Evolutionary conservation across 2,888 invertebrate genomes (phyloP).

Genomic region (Cryptophagus acutangulus): DNA sequence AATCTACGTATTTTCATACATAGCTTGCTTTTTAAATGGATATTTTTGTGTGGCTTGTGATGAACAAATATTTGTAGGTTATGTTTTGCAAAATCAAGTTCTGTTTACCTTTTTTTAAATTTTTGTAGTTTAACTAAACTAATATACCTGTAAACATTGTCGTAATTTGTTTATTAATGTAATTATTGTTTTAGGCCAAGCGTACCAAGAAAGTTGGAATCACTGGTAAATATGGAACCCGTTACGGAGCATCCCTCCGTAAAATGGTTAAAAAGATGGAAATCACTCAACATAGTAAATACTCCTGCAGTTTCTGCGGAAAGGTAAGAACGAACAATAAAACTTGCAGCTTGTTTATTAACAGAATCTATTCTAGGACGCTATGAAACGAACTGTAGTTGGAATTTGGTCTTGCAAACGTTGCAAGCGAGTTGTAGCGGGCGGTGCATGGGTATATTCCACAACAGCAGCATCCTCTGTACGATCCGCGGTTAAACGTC

Average conservation of each 20-base stretch:
- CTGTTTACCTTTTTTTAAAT: no score
- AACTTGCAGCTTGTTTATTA: no score
- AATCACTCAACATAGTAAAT: conserved; percentile 98
- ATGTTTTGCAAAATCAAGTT: not conserved
- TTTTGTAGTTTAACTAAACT: not conserved
- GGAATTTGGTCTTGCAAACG: conserved; percentile 99
- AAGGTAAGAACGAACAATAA: conserved; percentile 83
- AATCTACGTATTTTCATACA: no score
- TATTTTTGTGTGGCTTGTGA: no score
- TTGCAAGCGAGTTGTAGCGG: conserved; percentile 94
- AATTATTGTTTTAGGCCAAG: conserved; percentile 74
- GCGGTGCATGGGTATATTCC: conserved; percentile 98
- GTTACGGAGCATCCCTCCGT: conserved; percentile 98
- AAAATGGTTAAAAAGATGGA: conserved; percentile 99
- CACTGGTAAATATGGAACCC: conserved; percentile 98
- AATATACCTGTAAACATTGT: not conserved
- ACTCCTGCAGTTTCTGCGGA: conserved; percentile 99
- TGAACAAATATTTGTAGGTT: no score
- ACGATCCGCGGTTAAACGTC: conserved; percentile 92
- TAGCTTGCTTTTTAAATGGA: no score
- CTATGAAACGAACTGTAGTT: conserved; percentile 95
- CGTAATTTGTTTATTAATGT: conserved; percentile 51
- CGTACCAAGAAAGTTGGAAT: conserved; percentile 99
- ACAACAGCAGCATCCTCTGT: conserved; percentile 98
- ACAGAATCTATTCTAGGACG: conserved; percentile 66